Evolutionary conservation across 2,113 vertebrate genomes (phyloP).

Genomic region (Erinaceus europaeus): DNA sequence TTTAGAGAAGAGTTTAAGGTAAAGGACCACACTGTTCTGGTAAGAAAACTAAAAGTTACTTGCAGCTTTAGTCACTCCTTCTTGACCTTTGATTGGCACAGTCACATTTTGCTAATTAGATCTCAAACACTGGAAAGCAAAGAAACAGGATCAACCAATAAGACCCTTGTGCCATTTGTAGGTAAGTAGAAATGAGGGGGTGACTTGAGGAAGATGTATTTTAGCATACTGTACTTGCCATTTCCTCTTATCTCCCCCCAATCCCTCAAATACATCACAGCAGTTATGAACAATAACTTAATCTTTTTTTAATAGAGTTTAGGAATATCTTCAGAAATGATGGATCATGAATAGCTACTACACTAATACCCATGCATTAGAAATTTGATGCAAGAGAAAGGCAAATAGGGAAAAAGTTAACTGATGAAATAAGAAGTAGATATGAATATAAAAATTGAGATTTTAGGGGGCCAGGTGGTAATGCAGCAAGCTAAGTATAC

Average conservation of each 20-base stretch:
- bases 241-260: not conserved
- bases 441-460: conserved; percentile 28
- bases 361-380: not conserved
- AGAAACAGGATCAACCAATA: not conserved
- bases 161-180: not conserved
- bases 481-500: too few relatives aligned
- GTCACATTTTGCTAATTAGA: not conserved
- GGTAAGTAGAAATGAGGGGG: too few relatives aligned
- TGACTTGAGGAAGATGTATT: not conserved
- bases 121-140: not conserved
- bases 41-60: conserved; percentile 4
- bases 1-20: not conserved
- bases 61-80: not conserved
- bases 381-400: not conserved
- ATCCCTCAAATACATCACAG: not conserved
- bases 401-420: not conserved
- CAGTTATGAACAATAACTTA: not conserved
- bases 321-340: not conserved
- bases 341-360: not conserved
- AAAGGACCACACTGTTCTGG: not conserved
- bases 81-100: not conserved
- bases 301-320: not conserved
- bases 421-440: not conserved
- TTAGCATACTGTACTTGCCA: not conserved
- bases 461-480: too few relatives aligned